Conservation (phyloP, 2,113 vertebrate species). For the Talpa occidentalis region DNA sequence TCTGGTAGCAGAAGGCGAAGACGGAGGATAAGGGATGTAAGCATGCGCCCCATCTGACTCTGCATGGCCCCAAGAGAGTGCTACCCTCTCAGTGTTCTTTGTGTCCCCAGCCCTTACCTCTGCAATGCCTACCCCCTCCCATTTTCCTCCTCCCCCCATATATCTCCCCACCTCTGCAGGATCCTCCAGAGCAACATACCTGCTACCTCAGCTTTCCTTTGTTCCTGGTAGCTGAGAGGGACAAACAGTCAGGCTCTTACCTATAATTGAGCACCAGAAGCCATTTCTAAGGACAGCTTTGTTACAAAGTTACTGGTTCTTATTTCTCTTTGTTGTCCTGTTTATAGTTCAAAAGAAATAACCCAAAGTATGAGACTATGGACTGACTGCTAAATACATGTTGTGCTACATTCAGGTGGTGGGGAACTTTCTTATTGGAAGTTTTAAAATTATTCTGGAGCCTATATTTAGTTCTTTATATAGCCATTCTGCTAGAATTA, state of each 20-base stretch:
- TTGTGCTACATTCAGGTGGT: conserved; percentile 36
- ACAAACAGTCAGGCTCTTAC: background rate
- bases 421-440: background rate
- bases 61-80: too few species aligned
- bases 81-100: background rate
- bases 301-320: background rate
- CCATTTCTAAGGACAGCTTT: background rate
- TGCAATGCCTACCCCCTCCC: too few species aligned
- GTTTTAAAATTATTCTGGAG: conserved; percentile 59
- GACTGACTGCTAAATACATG: conserved; percentile 15
- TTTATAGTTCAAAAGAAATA: conserved; percentile 38
- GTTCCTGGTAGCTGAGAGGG: background rate
- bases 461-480: conserved; percentile 64
- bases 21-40: background rate
- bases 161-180: background rate
- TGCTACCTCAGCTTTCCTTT: background rate
- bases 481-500: conserved; percentile 51
- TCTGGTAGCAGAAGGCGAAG: background rate
- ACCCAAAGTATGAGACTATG: background rate
- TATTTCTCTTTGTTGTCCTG: conserved; percentile 15
- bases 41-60: background rate
- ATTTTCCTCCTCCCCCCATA: background rate
- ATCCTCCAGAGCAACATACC: background rate
- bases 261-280: background rate
- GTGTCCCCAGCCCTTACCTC: background rate